Evolutionary conservation across 2,888 invertebrate genomes (phyloP), one percentile per base, ranked within the genome.

Genomic region (Hyalella azteca): DNA sequence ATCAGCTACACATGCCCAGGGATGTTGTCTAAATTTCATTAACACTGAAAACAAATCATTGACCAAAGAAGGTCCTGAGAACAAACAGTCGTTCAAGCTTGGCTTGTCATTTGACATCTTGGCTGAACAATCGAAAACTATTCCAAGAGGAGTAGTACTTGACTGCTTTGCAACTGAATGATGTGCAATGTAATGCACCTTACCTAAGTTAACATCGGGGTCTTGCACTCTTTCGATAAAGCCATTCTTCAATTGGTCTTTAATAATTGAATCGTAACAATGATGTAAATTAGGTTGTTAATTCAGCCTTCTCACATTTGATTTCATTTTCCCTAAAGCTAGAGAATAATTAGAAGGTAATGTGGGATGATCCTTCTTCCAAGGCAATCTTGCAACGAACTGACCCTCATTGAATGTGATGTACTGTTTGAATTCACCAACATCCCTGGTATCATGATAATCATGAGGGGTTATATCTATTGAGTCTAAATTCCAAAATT

Each of bases 81-180:
- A 29, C 13, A 73, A 19, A 29, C 26, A 73, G 32, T 73, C 73
- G 19, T 73, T 73, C 5, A 29, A 9, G 13, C 73, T 73, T 5
- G 36, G 29, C 9, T 39, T 22, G 7, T 36, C 32, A 73, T 11
- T 9, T 11, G 45, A 45, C 9, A 15, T 11, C 45, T 45, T 45
- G 9, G 73, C 73, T 15, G 73, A 73, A 29, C 73, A 73, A 32
- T 73, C 73, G 32, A 73, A 73, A 32, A 73, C 73, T 11, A 73
- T 36, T 32, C 73, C 19, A 32, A 73, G 19, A 39, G 73, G 73
- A 29, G 73, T 73, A 32, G 73, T 73, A 29, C 29, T 5, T 5
- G 73, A 73, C 7, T 73, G 15, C 36, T 73, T 73, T 19, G 15
- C 32, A 9, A 73, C 73, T 9, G 15, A 29, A 32, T 73, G 73